Evolutionary conservation across 2,888 invertebrate species (phyloP), one percentile per base, ranked within the genome.

Genomic region (Baronia brevicornis): DNA sequence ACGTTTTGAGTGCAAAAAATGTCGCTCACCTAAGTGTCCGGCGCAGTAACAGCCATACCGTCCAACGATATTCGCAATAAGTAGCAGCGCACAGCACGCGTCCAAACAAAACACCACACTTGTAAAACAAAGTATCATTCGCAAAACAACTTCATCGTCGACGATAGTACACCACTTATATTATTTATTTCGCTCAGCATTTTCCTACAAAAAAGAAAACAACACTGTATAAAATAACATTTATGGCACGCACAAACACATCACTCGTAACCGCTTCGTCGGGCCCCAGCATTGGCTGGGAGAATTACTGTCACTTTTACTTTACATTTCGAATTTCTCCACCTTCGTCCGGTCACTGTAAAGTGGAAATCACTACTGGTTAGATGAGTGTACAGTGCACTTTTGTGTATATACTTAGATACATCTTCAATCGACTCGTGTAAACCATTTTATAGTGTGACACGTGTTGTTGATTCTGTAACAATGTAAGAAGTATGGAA

Each of bases 161-260:
- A 78, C 38, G 80, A 78, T 54, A 84, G 69, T 71, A 82, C 82
- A 79, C 77, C 75, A 82, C 82, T 84, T 71, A 84, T 74, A 75
- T 79, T 82, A 80, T 75, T 77, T 71, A 78, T 77, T 79, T 82
- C 82, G 70, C 69, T 69, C 82, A 73, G 79, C 80, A 67, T 75
- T 82, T 75, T 80, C 84, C 84, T 84, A 84, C 74, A 75, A 80
- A 79, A 80, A 75, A 78, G 71, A 78, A 79, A 79, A 73, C 60
- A 71, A 65, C 51, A 51, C 51, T 54, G 60, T 64, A 68, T 65
- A 66, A 73, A 70, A 45, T 18, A 40, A 33, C 22, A 67, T 58
- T 55, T 56, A 66, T 44, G 60, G 46, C 60, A 60, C 51, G 54
- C 71, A 74, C 73, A 69, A 46, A 57, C 79, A 80, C 80, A 67